phyloP scores from a whole-genome alignment of 1,140 invertebrate species.

The Idris sp. region DNA sequence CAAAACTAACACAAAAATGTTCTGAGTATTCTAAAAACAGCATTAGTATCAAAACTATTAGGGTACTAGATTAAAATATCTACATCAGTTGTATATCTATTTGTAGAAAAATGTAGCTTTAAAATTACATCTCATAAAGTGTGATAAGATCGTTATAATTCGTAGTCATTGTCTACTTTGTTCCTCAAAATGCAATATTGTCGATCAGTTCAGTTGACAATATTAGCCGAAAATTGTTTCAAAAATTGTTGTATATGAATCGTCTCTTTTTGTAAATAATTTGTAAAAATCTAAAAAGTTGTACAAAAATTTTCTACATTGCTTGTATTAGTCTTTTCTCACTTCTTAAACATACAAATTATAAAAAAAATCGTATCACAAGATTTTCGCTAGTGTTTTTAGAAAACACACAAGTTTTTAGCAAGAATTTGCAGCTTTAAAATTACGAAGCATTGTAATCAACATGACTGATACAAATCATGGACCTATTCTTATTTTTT shows the following conservation, averaged over 20 bases:
- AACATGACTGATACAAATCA: constrained; percentile 21
- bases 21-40: too few relatives aligned
- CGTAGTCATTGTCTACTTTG: constrained; percentile 6
- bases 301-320: constrained; percentile 35
- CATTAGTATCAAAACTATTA: constrained; percentile 11
- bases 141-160: constrained; percentile 22
- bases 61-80: constrained; percentile 3
- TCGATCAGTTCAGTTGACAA: background rate
- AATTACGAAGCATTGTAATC: constrained; percentile 17
- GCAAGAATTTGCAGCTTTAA: too few relatives aligned
- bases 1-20: too few relatives aligned
- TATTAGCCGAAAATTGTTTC: constrained; percentile 10
- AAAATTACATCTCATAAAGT: constrained; percentile 26
- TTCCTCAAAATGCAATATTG: constrained; percentile 8
- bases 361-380: constrained; percentile 47
- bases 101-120: constrained; percentile 47
- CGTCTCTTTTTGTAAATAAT: constrained; percentile 31
- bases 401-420: too few relatives aligned
- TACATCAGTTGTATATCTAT: constrained; percentile 9
- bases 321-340: too few relatives aligned
- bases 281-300: constrained; percentile 24
- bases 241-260: constrained; percentile 39
- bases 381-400: constrained; percentile 5
- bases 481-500: constrained; percentile 14
- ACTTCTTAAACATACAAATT: too few relatives aligned